These are phyloP conservation scores for Sepiola atlantica DNA, from an alignment of 2,888 invertebrate genomes.

Conservation along the genomic window DNA sequence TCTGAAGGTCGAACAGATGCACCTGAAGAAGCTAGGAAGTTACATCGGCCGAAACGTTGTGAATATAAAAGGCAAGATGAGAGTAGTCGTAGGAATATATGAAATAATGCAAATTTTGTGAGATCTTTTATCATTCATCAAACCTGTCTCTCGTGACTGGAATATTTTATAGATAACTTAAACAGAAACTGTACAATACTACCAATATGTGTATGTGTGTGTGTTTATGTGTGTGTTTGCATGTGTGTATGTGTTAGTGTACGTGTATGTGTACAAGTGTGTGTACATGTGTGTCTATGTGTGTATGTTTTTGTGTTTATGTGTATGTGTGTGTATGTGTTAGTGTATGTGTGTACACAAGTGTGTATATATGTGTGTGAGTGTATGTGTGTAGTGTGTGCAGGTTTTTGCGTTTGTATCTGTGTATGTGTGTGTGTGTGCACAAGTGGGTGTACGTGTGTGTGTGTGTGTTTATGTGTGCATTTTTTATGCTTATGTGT, in stretches of 20 bases:
- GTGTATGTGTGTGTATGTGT: too few species aligned
- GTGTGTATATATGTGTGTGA: background rate
- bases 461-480: background rate
- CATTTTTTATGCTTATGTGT: too few species aligned
- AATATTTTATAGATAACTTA: background rate
- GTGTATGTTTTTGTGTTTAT: too few species aligned
- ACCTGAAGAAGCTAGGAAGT: too few species aligned
- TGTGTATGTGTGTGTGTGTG: background rate
- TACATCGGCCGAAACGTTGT: too few species aligned
- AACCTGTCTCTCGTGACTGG: too few species aligned
- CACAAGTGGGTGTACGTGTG: background rate
- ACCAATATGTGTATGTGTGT: background rate
- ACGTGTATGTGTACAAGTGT: background rate
- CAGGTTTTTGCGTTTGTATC: background rate
- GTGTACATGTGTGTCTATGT: background rate
- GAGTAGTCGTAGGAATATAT: too few species aligned
- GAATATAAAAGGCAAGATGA: too few species aligned
- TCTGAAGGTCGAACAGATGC: too few species aligned
- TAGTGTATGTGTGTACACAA: background rate
- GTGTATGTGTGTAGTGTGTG: background rate
- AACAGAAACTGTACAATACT: background rate
- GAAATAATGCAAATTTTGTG: too few species aligned
- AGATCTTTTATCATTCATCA: too few species aligned
- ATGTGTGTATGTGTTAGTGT: background rate
- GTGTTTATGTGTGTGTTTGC: background rate